Evolutionary conservation across 2,797 vertebrate species (phyloP).

Genomic region (Crenuchus spilurus): DNA sequence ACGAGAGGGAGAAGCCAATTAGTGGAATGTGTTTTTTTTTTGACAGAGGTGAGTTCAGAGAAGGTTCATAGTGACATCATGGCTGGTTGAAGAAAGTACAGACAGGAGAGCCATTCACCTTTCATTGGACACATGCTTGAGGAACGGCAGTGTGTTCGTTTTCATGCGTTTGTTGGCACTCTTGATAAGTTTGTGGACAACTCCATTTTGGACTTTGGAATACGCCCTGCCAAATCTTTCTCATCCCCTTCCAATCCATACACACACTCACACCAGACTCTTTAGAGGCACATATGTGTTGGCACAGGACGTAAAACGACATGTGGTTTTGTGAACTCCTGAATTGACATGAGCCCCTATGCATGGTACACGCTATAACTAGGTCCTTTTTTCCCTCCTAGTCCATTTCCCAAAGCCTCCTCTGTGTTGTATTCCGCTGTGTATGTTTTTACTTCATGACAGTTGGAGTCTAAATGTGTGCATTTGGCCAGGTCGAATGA

Average conservation of each 20-base stretch:
- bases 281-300: conserved; percentile 66
- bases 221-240: conserved; percentile 20
- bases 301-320: conserved; percentile 34
- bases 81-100: conserved; percentile 78
- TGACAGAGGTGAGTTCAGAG: conserved; percentile 82
- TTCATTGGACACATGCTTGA: conserved; percentile 81
- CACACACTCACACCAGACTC: conserved; percentile 44
- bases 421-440: conserved; percentile 60
- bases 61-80: conserved; percentile 86
- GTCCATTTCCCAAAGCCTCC: conserved; percentile 55
- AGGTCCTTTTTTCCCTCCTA: conserved; percentile 62
- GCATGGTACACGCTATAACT: conserved; percentile 61
- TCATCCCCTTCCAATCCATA: conserved; percentile 47
- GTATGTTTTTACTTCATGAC: conserved; percentile 79
- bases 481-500: conserved; percentile 77
- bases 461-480: conserved; percentile 75
- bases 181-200: conserved; percentile 62
- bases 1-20: conserved; percentile 67
- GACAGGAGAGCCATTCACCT: conserved; percentile 81
- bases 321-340: conserved; percentile 39
- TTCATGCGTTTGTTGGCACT: conserved; percentile 66
- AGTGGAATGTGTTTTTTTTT: conserved; percentile 69
- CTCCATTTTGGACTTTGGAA: conserved; percentile 60
- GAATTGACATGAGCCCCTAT: conserved; percentile 32
- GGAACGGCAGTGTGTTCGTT: conserved; percentile 62